These are phyloP conservation scores for Peromyscus maniculatus DNA, from an alignment of 2,113 vertebrate genomes.

Conservation along the genomic window DNA sequence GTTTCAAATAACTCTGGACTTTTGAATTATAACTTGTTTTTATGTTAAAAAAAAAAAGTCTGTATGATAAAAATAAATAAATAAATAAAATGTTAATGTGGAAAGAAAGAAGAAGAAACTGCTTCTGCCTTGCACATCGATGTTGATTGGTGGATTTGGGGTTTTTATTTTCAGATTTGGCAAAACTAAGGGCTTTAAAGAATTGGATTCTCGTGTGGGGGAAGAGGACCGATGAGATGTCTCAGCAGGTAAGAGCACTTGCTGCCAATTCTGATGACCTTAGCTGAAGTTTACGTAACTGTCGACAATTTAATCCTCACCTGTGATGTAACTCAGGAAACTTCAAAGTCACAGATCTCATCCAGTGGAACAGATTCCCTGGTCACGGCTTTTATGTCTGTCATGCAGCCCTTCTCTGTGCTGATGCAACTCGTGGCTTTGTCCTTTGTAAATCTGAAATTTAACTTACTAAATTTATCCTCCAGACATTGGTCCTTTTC, in stretches of 20 bases:
- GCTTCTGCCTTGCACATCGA: background rate
- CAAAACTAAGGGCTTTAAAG: constrained; percentile 6
- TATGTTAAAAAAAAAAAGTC: too few relatives aligned
- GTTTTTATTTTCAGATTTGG: constrained; percentile 52
- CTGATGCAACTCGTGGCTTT: background rate
- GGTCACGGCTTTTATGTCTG: background rate
- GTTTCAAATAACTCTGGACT: too few relatives aligned
- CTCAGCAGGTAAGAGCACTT: background rate
- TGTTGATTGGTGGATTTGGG: constrained; percentile 29
- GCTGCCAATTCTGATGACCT: background rate
- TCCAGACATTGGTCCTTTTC: background rate
- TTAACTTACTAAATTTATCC: constrained; percentile 11
- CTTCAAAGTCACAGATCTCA: background rate
- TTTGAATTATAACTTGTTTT: too few relatives aligned
- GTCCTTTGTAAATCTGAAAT: background rate
- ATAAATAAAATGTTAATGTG: too few relatives aligned
- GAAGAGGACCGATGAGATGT: background rate
- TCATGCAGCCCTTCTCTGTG: background rate
- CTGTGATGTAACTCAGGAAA: background rate
- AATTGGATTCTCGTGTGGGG: background rate
- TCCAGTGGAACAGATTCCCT: background rate
- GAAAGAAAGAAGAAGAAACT: too few relatives aligned
- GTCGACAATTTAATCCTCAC: background rate
- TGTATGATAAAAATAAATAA: too few relatives aligned
- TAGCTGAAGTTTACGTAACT: background rate